These are phyloP conservation scores for Amiota mariae DNA, from an alignment of 2,888 invertebrate species.

Conservation along the genomic window DNA sequence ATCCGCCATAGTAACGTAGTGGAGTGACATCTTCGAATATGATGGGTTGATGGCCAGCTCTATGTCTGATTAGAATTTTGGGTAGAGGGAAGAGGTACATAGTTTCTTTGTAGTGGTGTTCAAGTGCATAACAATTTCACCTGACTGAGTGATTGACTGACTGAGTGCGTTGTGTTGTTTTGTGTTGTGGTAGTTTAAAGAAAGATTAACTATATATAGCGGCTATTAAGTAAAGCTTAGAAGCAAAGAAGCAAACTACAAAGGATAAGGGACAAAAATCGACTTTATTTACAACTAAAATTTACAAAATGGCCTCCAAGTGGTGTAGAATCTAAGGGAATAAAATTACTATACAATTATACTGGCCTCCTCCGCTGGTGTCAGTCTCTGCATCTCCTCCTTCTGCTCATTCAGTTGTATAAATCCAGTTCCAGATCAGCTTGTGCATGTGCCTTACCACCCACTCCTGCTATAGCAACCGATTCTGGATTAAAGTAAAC, in stretches of 20 bases:
- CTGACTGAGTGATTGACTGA: constrained; percentile 31
- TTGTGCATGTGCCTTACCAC: constrained; percentile 84
- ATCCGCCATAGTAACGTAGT: constrained; percentile 80
- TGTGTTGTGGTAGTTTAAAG: constrained; percentile 11
- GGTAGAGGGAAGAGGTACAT: constrained; percentile 1
- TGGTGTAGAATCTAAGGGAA: no score
- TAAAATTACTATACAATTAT: background rate
- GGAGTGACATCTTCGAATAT: constrained; percentile 71
- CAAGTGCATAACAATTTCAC: constrained; percentile 38
- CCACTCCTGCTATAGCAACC: constrained; percentile 83
- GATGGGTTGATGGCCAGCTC: constrained; percentile 48
- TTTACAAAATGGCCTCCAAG: constrained; percentile 18
- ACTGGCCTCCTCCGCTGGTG: background rate
- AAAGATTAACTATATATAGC: background rate
- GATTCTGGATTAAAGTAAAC: constrained; percentile 81
- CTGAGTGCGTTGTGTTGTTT: constrained; percentile 37
- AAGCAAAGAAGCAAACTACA: constrained; percentile 16
- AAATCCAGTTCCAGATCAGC: constrained; percentile 80
- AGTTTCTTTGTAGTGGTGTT: constrained; percentile 45
- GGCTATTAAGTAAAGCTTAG: background rate
- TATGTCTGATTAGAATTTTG: constrained; percentile 45
- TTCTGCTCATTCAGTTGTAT: constrained; percentile 51
- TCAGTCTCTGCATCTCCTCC: background rate
- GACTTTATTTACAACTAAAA: constrained; percentile 45
- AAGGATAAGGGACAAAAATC: background rate